phyloP scores from a whole-genome alignment of 2,113 vertebrate genomes.

The Theristicus caerulescens region DNA sequence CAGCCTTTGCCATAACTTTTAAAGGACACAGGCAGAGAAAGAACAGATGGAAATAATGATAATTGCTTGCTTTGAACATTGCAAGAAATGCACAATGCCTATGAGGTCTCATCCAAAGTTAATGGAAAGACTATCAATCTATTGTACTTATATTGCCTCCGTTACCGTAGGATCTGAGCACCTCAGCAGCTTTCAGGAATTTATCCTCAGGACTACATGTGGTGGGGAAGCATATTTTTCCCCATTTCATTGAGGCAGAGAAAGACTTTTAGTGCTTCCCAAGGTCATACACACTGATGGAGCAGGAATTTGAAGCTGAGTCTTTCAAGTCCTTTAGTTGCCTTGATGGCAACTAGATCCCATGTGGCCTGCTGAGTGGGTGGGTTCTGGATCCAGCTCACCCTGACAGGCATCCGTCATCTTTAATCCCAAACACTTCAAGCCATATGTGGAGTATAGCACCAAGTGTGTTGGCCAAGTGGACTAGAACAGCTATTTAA shows the following conservation, averaged over 20 bases:
- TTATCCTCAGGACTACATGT: neutral
- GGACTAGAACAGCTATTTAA: neutral
- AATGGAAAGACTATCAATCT: neutral
- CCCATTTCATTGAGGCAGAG: neutral
- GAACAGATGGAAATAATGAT: conserved; percentile 47
- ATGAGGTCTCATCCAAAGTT: conserved; percentile 30
- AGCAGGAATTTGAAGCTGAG: neutral
- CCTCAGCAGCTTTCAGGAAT: neutral
- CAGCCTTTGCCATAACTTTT: neutral
- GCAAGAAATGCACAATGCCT: neutral
- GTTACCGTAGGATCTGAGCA: neutral
- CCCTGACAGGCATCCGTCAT: neutral
- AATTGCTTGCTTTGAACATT: neutral
- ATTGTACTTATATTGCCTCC: neutral
- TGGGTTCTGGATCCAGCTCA: neutral
- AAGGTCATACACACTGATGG: neutral
- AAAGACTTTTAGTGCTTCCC: neutral
- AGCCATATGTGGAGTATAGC: neutral
- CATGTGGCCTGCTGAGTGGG: fast-evolving
- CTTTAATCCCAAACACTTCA: neutral
- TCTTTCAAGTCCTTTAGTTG: neutral
- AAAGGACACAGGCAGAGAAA: neutral
- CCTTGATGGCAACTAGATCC: neutral
- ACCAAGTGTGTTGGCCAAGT: neutral
- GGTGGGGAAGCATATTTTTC: neutral